Evolutionary conservation across 2,797 vertebrate species (phyloP).

Genomic region (Cheirogaleus major): DNA sequence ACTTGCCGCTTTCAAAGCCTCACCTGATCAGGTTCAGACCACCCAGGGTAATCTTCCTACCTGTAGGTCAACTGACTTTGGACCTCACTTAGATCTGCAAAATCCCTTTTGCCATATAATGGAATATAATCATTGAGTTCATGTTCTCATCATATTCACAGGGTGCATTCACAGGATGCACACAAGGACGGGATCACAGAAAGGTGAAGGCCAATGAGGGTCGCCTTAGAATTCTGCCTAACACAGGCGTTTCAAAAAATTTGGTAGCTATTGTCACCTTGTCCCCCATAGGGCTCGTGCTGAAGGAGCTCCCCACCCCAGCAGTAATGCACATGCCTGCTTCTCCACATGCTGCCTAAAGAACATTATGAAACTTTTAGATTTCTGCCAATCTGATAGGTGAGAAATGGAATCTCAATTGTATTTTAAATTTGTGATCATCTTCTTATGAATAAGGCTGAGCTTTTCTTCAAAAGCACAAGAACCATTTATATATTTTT

Average conservation of each 20-base stretch:
- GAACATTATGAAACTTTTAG: neutral
- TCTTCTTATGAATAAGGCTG: neutral
- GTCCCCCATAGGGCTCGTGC: neutral
- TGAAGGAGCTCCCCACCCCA: neutral
- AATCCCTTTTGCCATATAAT: neutral
- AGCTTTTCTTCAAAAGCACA: constrained; percentile 52
- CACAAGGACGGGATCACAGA: neutral
- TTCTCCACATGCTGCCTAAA: neutral
- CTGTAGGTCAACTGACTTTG: neutral
- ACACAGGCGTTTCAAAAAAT: neutral
- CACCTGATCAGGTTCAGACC: neutral
- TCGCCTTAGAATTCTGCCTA: neutral
- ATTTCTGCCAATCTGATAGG: constrained; percentile 36
- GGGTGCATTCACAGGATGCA: neutral
- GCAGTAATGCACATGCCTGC: neutral
- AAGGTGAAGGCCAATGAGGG: neutral
- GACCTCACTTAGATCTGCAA: neutral
- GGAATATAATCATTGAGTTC: neutral
- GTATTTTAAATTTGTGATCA: constrained; percentile 34
- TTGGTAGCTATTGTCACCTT: neutral
- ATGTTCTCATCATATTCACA: neutral
- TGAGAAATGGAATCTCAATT: constrained; percentile 11
- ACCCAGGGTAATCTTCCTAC: neutral
- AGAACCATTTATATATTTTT: neutral
- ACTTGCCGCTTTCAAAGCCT: neutral